Evolutionary conservation across 2,113 vertebrate genomes (phyloP).

Genomic region (Anguilla rostrata): DNA sequence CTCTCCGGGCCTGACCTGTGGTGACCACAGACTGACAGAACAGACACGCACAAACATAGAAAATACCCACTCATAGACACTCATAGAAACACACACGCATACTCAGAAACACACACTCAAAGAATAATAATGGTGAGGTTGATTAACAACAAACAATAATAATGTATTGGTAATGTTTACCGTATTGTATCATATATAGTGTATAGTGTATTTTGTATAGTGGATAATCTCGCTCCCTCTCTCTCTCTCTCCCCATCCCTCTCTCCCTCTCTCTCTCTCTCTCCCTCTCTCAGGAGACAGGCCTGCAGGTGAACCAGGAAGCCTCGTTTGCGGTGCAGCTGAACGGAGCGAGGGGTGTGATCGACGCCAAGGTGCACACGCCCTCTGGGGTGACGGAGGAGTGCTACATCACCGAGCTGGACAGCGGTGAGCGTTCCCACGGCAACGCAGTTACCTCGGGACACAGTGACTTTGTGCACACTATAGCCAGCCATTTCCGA

Average conservation of each 20-base stretch:
- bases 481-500: no score
- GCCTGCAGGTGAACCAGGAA: conserved; percentile 88
- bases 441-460: not conserved
- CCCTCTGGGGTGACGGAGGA: conserved; percentile 86
- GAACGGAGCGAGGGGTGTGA: conserved; percentile 83
- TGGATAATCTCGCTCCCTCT: not conserved
- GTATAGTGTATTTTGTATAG: not conserved
- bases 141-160: not conserved
- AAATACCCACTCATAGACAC: not conserved
- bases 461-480: not conserved
- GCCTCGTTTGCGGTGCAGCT: conserved; percentile 91
- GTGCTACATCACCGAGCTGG: conserved; percentile 89
- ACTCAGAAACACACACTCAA: not conserved
- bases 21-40: conserved; percentile 42
- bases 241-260: not conserved
- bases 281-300: conserved; percentile 79
- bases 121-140: no score
- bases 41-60: conserved; percentile 6
- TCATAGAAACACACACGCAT: not conserved
- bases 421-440: conserved; percentile 74
- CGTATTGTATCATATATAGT: not conserved
- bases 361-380: conserved; percentile 88
- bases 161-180: not conserved
- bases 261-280: not conserved
- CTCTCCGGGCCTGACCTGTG: conserved; percentile 22